A percentile compares a stretch with the other conserved stretches of the same genome.
phyloP scores from a whole-genome alignment of 1,140 invertebrate species.

The Drosophila insularis region DNA sequence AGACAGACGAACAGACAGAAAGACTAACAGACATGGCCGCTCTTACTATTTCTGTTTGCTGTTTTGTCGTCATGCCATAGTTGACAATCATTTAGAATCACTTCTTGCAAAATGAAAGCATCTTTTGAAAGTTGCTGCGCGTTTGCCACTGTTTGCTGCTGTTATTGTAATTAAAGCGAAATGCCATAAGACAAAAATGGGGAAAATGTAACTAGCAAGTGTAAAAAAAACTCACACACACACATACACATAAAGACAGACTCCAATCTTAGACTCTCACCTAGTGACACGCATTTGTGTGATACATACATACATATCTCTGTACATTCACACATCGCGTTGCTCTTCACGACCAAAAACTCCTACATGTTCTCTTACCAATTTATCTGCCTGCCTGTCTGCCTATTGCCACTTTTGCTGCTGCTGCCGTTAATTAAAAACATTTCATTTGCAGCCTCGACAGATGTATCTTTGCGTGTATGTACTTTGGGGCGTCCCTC shows the following conservation, averaged over 20 bases:
- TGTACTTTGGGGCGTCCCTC: too few relatives aligned
- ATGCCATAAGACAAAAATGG: slow-evolving; percentile 75
- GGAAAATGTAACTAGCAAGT: slow-evolving; percentile 77
- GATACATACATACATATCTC: slow-evolving; percentile 37
- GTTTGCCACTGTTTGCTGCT: slow-evolving; percentile 47
- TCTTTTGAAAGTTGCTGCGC: slow-evolving; percentile 74
- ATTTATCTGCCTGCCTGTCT: too few relatives aligned
- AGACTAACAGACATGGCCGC: slow-evolving; percentile 26
- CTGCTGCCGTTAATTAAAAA: slow-evolving; percentile 62
- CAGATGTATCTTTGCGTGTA: not conserved
- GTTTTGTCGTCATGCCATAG: slow-evolving; percentile 74
- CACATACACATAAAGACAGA: not conserved
- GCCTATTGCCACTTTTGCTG: too few relatives aligned
- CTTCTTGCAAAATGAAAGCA: slow-evolving; percentile 80
- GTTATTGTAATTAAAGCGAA: slow-evolving; percentile 80
- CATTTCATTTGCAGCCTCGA: slow-evolving; percentile 3
- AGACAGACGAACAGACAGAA: slow-evolving; percentile 29
- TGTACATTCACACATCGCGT: slow-evolving; percentile 16
- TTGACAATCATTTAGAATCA: slow-evolving; percentile 81
- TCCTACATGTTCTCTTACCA: slow-evolving; percentile 24
- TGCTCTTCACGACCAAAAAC: not conserved
- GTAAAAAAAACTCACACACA: slow-evolving; percentile 28
- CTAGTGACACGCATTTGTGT: slow-evolving; percentile 74
- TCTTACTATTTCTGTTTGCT: slow-evolving; percentile 36
- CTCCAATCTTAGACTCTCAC: slow-evolving; percentile 60